Evolutionary conservation across 2,797 vertebrate species (phyloP).

Genomic region (Sebastes nivosus): DNA sequence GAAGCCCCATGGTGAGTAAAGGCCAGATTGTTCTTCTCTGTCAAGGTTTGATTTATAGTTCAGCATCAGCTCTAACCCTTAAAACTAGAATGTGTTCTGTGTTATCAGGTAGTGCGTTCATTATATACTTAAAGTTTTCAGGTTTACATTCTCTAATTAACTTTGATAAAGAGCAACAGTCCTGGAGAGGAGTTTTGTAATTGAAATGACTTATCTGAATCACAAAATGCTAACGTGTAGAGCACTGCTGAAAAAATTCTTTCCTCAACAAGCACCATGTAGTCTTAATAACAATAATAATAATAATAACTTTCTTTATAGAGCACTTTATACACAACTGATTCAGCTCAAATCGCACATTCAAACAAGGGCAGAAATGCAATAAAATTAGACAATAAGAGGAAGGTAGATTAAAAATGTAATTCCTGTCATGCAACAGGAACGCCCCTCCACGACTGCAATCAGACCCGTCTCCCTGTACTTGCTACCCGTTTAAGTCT

Average conservation of each 20-base stretch:
- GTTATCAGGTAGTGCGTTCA: conserved; percentile 12
- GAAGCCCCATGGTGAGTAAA: conserved; percentile 87
- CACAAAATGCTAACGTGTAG: neutral
- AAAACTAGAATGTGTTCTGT: conserved; percentile 22
- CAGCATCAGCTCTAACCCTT: conserved; percentile 16
- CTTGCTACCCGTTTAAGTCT: neutral
- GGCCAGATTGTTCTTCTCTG: conserved; percentile 29
- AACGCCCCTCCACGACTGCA: too few species aligned
- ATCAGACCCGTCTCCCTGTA: too few species aligned
- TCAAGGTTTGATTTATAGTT: conserved; percentile 50
- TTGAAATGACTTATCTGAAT: neutral
- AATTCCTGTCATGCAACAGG: too few species aligned
- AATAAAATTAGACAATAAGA: too few species aligned
- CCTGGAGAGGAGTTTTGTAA: neutral
- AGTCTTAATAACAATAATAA: neutral
- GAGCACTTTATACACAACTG: too few species aligned
- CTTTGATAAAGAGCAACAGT: neutral
- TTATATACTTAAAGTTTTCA: conserved; percentile 23
- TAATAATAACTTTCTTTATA: too few species aligned
- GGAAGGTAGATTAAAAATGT: too few species aligned
- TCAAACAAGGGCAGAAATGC: too few species aligned
- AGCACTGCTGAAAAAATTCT: neutral
- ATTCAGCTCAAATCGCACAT: too few species aligned
- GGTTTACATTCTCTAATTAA: conserved; percentile 28
- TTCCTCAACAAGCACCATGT: neutral